Percentiles rank a stretch among this genome's conserved stretches.
Evolutionary conservation across 2,888 invertebrate genomes (phyloP).

Genomic region (Amblyjoppa proteus): DNA sequence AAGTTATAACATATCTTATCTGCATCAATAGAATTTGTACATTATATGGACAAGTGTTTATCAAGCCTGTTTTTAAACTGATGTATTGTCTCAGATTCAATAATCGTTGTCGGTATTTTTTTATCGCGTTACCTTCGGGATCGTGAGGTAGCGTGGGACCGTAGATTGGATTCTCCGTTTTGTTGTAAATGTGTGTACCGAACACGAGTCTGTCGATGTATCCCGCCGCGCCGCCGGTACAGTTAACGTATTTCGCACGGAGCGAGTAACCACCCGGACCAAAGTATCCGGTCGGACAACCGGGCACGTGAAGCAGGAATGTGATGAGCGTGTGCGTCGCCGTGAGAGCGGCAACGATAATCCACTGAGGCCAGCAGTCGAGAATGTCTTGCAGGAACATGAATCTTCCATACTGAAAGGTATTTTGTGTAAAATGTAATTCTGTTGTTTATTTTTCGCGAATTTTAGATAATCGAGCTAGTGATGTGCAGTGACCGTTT

Average conservation of each 20-base stretch:
- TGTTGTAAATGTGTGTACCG: constrained; percentile 79
- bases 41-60: too few relatives aligned
- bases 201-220: constrained; percentile 90
- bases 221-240: constrained; percentile 94
- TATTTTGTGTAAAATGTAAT: neutral
- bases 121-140: constrained; percentile 90
- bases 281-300: constrained; percentile 92
- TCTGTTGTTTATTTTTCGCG: neutral
- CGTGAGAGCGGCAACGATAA: constrained; percentile 88
- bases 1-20: too few relatives aligned
- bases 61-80: too few relatives aligned
- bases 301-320: constrained; percentile 89
- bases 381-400: constrained; percentile 87
- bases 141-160: constrained; percentile 88
- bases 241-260: constrained; percentile 87
- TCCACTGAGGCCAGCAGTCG: constrained; percentile 91
- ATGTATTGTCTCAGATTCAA: too few relatives aligned
- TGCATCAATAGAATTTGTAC: too few relatives aligned
- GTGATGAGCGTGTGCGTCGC: constrained; percentile 89
- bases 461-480: neutral
- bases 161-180: constrained; percentile 85
- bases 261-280: constrained; percentile 94
- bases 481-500: too few relatives aligned
- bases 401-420: constrained; percentile 85
- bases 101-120: too few relatives aligned